Evolutionary conservation across 2,113 vertebrate species (phyloP).

Genomic region (Trochalopteron elliotii): DNA sequence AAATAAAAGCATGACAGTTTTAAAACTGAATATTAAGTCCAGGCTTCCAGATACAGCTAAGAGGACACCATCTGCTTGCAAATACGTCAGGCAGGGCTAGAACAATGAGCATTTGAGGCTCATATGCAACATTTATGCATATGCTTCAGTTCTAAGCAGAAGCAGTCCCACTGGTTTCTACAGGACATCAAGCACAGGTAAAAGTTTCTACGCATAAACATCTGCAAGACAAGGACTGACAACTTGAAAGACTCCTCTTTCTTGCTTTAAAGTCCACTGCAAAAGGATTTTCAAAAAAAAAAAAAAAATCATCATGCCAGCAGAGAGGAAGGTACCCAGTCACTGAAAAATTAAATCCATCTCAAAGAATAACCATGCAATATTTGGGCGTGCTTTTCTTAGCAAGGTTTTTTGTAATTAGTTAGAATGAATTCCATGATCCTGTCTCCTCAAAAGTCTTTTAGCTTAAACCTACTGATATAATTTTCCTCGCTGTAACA

Average conservation of each 20-base stretch:
- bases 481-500: background rate
- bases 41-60: background rate
- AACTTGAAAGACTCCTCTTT: background rate
- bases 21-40: background rate
- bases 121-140: background rate
- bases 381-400: background rate
- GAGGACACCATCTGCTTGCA: background rate
- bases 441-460: background rate
- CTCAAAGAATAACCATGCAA: background rate
- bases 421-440: background rate
- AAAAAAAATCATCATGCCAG: background rate
- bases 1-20: background rate
- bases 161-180: constrained; percentile 33
- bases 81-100: background rate
- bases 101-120: background rate
- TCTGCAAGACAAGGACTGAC: background rate
- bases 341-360: background rate
- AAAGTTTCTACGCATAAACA: constrained; percentile 2
- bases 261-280: background rate
- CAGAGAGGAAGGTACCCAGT: background rate
- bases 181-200: background rate
- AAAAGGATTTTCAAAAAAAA: background rate
- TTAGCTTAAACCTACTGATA: background rate
- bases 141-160: background rate
- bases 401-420: background rate